Evolutionary conservation across 2,888 invertebrate genomes (phyloP), one percentile per base, ranked within the genome.

Genomic region (Xanthostigma xanthostigma): DNA sequence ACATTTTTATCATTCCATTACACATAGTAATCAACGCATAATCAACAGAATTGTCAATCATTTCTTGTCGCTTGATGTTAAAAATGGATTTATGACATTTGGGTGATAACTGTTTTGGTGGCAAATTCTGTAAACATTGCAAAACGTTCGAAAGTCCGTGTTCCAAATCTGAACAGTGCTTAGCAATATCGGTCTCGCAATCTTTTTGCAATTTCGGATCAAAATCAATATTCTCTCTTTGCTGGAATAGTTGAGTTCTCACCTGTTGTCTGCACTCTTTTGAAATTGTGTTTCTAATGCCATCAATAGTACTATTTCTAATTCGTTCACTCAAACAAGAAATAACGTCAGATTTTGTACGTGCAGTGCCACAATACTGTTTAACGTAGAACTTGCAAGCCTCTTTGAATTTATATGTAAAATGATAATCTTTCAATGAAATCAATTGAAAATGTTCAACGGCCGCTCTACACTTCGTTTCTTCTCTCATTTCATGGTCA

Each of bases 361-460:
- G 80, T 40, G 85, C 81, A 54, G 75, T 76, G 9, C 74, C 74
- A 64, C 82, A 81, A 61, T 76, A 78, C 53, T 78, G 71, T 48
- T 75, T 56, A 0, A 92, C 92, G 64, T 85, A 81, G 3, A 80
- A 77, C 58, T 85, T 85, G 60, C 97, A 98, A 0, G 93, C 89
- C 64, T 93, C 81, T 68, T 95, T 93, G 65, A 98, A 97, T 65
- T 91, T 91, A 59, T 84, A 86, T 1, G 88, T 90, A 64, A 96
- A 97, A 59, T 84, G 84, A 66, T 91, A 94, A 68, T 92, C 91
- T 65, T 94, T 91, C 54, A 97, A 65, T 3, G 91, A 85, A 52
- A 95, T 86, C 51, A 98, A 72, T 68, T 98, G 97, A 62, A 95
- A 94, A 71, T 98, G 97, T 68, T 97, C 96, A 45, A 98, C 85